phyloP scores from a whole-genome alignment of 2,888 invertebrate species.

The Drosophila meridionalis region DNA sequence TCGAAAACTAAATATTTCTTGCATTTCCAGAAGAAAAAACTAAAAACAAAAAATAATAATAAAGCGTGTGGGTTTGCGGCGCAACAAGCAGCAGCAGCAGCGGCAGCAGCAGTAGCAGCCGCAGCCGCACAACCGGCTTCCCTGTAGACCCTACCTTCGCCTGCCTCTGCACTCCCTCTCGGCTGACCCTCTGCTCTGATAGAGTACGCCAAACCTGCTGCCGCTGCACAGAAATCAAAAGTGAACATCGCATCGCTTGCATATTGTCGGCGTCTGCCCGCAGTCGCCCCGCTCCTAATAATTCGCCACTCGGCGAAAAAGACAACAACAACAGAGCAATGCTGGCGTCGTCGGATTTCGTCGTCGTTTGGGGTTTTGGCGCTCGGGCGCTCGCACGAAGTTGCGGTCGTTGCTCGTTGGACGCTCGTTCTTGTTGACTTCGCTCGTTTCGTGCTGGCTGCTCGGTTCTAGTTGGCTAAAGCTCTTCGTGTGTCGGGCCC shows the following conservation, averaged over 20 bases:
- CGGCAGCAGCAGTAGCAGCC: conserved; percentile 34
- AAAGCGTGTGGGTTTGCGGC: conserved; percentile 59
- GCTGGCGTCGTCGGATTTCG: conserved; percentile 26
- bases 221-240: conserved; percentile 80
- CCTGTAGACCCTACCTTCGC: conserved; percentile 23
- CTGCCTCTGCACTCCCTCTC: not conserved
- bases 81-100: conserved; percentile 54
- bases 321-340: conserved; percentile 8
- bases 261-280: conserved; percentile 41
- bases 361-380: conserved; percentile 26
- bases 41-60: conserved; percentile 14
- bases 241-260: conserved; percentile 74
- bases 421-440: conserved; percentile 74
- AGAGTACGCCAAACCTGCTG: conserved; percentile 73
- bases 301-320: conserved; percentile 13
- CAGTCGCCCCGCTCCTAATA: not conserved
- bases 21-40: conserved; percentile 45
- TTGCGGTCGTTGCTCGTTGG: conserved; percentile 61
- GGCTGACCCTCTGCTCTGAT: not conserved
- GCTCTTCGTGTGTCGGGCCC: conserved; percentile 58
- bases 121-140: conserved; percentile 57
- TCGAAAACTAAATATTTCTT: conserved; percentile 55
- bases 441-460: conserved; percentile 71
- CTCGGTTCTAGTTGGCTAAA: conserved; percentile 76
- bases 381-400: conserved; percentile 50